Base-by-base conservation (phyloP, 2,113 vertebrate species). In the Amia ocellicauda region DNA sequence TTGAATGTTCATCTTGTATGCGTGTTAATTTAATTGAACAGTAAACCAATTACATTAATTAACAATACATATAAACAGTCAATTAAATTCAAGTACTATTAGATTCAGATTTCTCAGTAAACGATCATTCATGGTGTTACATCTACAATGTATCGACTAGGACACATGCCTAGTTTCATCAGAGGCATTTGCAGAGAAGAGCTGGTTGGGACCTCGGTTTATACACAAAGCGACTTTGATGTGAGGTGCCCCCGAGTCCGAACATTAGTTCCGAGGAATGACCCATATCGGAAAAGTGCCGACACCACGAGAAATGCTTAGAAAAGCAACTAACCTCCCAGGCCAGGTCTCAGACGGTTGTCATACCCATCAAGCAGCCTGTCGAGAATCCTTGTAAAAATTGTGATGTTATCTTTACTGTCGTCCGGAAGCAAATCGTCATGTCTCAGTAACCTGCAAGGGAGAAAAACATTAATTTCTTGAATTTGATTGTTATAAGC, bases 391-490 rank as follows among this genome's bases (percentile, higher is more conserved):
- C 93, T 86, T 4, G 96, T 98, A 74, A 97, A 99, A 70, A 99
- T 97, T 62, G 97, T 98, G 83, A 97, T 99, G 80, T 99, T 98
- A 76, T 98, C 96, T 57, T 87, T 97, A 74, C 92, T 94, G 79
- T 98, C 96, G 54, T 96, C 94, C 1, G 88, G 89, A 70, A 90
- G 56, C 3, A 85, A 86, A 69, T 89, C 89, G 71, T 76, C 77
- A 74, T 91, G 88, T 58, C 89, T 53, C 24, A 4, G 1, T 19
- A 13, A 53, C 3, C 51, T 53, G 24, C 10, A n/a, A n/a, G 51
- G 3, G 20, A 14, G 14, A 26, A 20, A 53, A 23, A 53, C 3
- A 47, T 0, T 1, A 36, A 36, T 36, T 36, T 11, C 31, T 36
- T 36, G 5, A 36, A 36, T 36, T 36, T 7, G 11, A 2, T 36